Base-by-base conservation (phyloP, 37 sponge, comb jelly and placozoan genomes). In the Chondrilla cf. caribensis region DNA sequence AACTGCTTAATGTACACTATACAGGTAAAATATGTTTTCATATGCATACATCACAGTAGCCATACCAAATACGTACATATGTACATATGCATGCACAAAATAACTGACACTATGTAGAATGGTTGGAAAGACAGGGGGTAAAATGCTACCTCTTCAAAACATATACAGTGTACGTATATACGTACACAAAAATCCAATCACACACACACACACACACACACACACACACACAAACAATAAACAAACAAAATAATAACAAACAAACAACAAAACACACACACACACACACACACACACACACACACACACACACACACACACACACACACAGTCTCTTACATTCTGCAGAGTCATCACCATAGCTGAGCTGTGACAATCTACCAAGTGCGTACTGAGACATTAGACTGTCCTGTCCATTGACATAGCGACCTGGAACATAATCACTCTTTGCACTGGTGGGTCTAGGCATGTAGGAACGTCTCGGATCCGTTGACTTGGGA, bases 301-400 rank as follows among this genome's bases (percentile, higher is more conserved):
- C 29, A 62, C 15, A 22, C 15, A 62, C 29, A 26, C 29, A 62
- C 29, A 26, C 29, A 62, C 64, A 62, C 29, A 62, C 64, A 26
- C 29, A 62, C 29, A 26, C 29, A 62, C 64, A 62, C 29, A 62
- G 9, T 14, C 51, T 19, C 64, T 29, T 15, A 73, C 76, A 42
- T 24, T 73, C 76, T 25, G 41, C 38, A 17, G 18, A 40, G 21
- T 73, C 76, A 43, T 42, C 76, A 19, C 76, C 44, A 37, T 40
- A 73, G 76, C 36, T 73, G 2, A 73, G 76, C 43, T 73, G 76
- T 11, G 76, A n/a, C 76, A 73, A 25, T 37, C 76, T 73, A 1
- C 76, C 76, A 31, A 73, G n/a, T 9, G 76, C 76, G 35, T 67
- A 67, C 33, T 67, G 29, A 15, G 76, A 73, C 76, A 73, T 73